A percentile compares a stretch with the other conserved stretches of the same genome.
Evolutionary conservation across 2,113 vertebrate species (phyloP).

Genomic region (Malurus melanocephalus): DNA sequence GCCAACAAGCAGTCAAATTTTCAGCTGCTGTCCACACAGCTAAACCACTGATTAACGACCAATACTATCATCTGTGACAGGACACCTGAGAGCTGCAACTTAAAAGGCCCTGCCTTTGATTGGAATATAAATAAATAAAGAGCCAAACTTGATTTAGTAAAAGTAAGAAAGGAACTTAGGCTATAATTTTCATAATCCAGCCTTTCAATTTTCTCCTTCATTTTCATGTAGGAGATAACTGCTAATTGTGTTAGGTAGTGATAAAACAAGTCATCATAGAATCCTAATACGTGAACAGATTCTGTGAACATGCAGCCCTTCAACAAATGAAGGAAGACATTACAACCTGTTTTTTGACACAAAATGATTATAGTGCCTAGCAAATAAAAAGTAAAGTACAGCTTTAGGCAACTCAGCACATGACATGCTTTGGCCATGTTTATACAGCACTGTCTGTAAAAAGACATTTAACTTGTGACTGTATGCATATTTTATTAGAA

Average conservation of each 20-base stretch:
- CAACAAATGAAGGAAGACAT: constrained; percentile 22
- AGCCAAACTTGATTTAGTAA: not conserved
- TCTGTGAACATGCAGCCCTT: not conserved
- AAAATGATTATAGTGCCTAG: constrained; percentile 43
- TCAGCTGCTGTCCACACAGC: not conserved
- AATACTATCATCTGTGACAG: not conserved
- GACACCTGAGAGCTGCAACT: not conserved
- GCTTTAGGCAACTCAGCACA: constrained; percentile 19
- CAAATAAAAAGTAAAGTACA: constrained; percentile 23
- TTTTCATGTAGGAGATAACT: not conserved
- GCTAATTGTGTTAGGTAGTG: not conserved
- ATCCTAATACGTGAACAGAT: not conserved
- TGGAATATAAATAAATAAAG: not conserved
- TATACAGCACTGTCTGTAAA: constrained; percentile 41
- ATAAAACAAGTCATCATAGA: not conserved
- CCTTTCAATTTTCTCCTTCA: not conserved
- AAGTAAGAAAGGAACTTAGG: not conserved
- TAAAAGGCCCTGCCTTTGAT: not conserved
- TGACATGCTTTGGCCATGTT: constrained; percentile 27
- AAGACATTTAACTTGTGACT: not conserved
- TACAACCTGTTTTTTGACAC: constrained; percentile 17
- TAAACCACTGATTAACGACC: not conserved
- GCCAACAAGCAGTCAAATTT: not conserved
- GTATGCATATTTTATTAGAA: not conserved
- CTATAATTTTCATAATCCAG: not conserved